Base-by-base conservation (phyloP, 2,113 vertebrate species). In the Propithecus coquereli region DNA sequence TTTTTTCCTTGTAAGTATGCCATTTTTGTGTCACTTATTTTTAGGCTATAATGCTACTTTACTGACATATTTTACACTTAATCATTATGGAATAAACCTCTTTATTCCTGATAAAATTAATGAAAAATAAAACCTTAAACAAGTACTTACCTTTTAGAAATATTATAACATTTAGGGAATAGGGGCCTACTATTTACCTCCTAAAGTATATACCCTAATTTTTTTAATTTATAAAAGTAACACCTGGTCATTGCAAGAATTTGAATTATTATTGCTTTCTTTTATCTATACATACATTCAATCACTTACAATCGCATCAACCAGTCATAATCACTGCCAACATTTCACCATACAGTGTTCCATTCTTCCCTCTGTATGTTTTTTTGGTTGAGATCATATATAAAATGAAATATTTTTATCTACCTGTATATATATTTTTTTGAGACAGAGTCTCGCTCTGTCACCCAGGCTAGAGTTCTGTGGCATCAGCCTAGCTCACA, bases 151-250 rank as follows among this genome's bases (percentile, higher is more conserved):
- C 9, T 81, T 85, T 93, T 85, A 91, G 52, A 80, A 74, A 3
- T 68, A 74, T 40, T 63, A n/a, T 65, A 83, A n/a, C 80, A 86
- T 91, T 68, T 81, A 66, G 37, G 23, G 12, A 14, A 87, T 57
- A 16, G 34, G 30, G 30, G 17, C 47, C 81, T 86, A 50, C 79
- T 68, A 70, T 88, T 82, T 86, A 93, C 10, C 1, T 85, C 22
- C 13, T 80, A 14, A 87, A 94, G 37, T 34, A 80, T 54, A 25
- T 50, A 37, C 50, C 37, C 91, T 65, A 66, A 23, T 71, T 90
- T 95, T 84, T 91, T 54, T 89, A 45, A 32, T n/a, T 96, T 95
- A 34, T 70, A 76, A 83, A 93, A 80, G 3, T 65, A 83, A 59
- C 73, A 23, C 2, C 9, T 52, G 9, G n/a, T 90, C 45, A 83